These are phyloP conservation scores for Drosophila aff. DNA, from an alignment of 1,140 invertebrate species.

Conservation along the genomic window DNA sequence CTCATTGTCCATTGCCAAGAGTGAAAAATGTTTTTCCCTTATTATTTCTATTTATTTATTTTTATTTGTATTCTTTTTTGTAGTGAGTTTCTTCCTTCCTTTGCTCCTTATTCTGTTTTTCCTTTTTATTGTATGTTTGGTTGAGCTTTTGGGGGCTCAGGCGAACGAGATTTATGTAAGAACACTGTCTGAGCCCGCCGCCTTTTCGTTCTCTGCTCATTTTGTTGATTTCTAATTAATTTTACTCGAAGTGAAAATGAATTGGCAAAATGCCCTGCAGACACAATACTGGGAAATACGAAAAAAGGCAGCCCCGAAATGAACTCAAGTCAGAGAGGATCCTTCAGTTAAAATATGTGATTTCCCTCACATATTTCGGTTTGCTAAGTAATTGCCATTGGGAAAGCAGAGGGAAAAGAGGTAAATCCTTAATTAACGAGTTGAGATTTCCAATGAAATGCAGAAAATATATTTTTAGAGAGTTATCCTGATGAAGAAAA, in stretches of 20 bases:
- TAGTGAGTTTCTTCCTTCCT: conserved; percentile 6
- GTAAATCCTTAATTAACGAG: background rate
- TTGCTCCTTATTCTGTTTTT: conserved; percentile 19
- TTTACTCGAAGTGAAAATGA: conserved; percentile 75
- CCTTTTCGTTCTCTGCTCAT: conserved; percentile 56
- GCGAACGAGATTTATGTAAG: conserved; percentile 64
- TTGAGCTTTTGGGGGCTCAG: conserved; percentile 45
- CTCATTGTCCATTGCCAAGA: conserved; percentile 50
- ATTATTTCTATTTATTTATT: conserved; percentile 37
- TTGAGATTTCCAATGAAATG: background rate
- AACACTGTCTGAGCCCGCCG: conserved; percentile 28
- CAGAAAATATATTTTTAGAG: background rate
- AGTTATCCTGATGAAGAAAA: background rate
- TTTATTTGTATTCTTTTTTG: conserved; percentile 6
- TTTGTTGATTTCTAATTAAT: conserved; percentile 79
- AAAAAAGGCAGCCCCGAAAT: conserved; percentile 1
- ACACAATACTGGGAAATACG: conserved; percentile 23
- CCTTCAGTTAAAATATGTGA: conserved; percentile 32
- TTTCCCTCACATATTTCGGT: conserved; percentile 36
- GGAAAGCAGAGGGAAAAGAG: background rate
- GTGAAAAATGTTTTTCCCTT: conserved; percentile 54
- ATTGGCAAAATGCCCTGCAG: conserved; percentile 71
- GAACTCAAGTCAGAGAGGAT: conserved; percentile 7
- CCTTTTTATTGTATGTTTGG: conserved; percentile 18
- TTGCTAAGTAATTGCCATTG: conserved; percentile 25